Evolutionary conservation across 2,888 invertebrate species (phyloP).

Genomic region (Strigamia crassipes): DNA sequence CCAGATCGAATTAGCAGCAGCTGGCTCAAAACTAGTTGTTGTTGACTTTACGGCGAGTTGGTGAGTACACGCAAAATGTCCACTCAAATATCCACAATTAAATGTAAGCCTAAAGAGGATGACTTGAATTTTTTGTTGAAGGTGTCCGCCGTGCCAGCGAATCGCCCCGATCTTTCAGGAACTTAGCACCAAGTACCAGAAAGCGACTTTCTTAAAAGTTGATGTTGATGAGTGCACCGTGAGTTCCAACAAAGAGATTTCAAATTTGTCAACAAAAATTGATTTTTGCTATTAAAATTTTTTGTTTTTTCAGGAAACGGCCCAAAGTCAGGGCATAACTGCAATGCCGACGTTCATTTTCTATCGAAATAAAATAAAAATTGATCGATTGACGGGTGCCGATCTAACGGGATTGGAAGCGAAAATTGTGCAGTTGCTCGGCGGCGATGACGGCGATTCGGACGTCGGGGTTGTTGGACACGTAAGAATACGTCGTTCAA

Average conservation of each 20-base stretch:
- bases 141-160: conserved; percentile 96
- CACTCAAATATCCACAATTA: not conserved
- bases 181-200: conserved; percentile 81
- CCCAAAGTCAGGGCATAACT: conserved; percentile 82
- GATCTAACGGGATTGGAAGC: conserved; percentile 79
- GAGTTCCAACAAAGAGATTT: not conserved
- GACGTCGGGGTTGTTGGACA: conserved; percentile 72
- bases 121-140: conserved; percentile 58
- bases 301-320: conserved; percentile 68
- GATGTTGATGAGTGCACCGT: conserved; percentile 87
- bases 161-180: conserved; percentile 93
- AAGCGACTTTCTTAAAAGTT: conserved; percentile 89
- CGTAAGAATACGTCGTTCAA: conserved; percentile 64
- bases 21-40: conserved; percentile 85
- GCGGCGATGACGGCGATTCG: conserved; percentile 50
- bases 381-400: conserved; percentile 87
- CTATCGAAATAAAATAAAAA: conserved; percentile 83
- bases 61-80: conserved; percentile 63
- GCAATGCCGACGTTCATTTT: conserved; percentile 99
- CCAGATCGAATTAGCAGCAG: conserved; percentile 78
- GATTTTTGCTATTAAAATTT: not conserved
- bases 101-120: not conserved
- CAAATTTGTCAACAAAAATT: not conserved
- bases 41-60: conserved; percentile 94
- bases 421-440: conserved; percentile 77